Conservation (phyloP, 1,140 invertebrate genomes). For the Zaprionus camerounensis region DNA sequence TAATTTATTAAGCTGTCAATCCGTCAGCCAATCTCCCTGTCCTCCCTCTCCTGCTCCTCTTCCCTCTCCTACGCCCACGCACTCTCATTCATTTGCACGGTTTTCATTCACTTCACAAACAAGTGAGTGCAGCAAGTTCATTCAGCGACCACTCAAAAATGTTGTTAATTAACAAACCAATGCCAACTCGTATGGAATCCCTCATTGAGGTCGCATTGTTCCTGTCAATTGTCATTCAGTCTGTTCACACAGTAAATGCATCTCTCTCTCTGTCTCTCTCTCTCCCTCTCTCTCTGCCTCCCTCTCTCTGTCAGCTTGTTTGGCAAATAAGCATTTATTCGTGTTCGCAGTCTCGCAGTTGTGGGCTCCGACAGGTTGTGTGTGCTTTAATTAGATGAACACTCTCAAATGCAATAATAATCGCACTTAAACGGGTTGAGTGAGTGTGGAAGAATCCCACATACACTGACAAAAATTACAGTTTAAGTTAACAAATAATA, state of each 20-base stretch:
- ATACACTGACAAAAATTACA: not conserved
- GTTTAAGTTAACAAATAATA: no score
- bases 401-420: slow-evolving; percentile 7
- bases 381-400: slow-evolving; percentile 5
- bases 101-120: slow-evolving; percentile 21
- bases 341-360: slow-evolving; percentile 5
- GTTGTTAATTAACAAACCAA: slow-evolving; percentile 46
- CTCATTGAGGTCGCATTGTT: slow-evolving; percentile 18
- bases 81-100: not conserved
- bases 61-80: slow-evolving; percentile 1
- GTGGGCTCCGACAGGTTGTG: slow-evolving; percentile 22
- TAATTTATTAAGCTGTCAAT: slow-evolving; percentile 83
- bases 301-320: slow-evolving; percentile 1
- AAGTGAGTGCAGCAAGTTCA: slow-evolving; percentile 24
- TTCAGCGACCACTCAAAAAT: slow-evolving; percentile 34
- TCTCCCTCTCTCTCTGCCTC: not conserved
- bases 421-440: not conserved
- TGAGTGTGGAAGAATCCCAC: not conserved
- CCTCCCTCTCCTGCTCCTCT: no score
- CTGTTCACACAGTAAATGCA: no score
- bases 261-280: not conserved
- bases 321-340: slow-evolving; percentile 34
- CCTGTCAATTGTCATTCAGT: slow-evolving; percentile 7
- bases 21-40: slow-evolving; percentile 29
- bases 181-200: slow-evolving; percentile 6